phyloP scores from a whole-genome alignment of 2,797 vertebrate species.

The Poecile montanus region DNA sequence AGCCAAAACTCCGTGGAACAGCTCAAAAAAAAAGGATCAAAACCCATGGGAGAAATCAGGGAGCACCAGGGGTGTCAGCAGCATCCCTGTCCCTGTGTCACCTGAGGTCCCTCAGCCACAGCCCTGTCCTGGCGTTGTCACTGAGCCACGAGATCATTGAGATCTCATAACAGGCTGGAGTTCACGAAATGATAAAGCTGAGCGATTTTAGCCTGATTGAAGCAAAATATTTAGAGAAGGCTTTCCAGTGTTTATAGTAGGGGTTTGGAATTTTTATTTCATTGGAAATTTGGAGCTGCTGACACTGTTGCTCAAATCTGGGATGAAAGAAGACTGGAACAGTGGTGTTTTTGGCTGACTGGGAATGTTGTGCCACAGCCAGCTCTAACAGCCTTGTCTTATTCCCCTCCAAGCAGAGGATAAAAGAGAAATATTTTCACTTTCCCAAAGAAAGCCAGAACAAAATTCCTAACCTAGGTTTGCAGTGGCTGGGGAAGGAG shows the following conservation, averaged over 20 bases:
- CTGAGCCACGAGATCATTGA: neutral
- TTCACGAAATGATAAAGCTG: neutral
- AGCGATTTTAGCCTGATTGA: neutral
- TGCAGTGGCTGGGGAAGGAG: neutral
- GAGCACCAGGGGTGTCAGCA: neutral
- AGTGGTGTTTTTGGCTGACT: conserved; percentile 52
- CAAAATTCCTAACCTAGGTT: neutral
- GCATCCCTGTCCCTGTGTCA: rapidly evolving
- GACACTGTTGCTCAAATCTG: conserved; percentile 49
- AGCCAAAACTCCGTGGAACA: neutral
- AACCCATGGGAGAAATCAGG: neutral
- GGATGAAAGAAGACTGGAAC: conserved; percentile 51
- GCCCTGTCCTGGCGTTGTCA: neutral
- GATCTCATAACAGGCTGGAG: neutral
- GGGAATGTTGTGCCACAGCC: conserved; percentile 33
- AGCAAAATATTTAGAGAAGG: conserved; percentile 65
- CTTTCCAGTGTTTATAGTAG: conserved; percentile 57
- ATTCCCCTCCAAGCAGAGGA: conserved; percentile 45
- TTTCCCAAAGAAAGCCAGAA: conserved; percentile 12
- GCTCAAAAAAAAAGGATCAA: neutral
- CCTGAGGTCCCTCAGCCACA: neutral
- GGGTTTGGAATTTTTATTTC: conserved; percentile 60
- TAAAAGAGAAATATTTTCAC: conserved; percentile 37
- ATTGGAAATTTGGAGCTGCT: conserved; percentile 58
- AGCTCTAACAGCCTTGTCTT: conserved; percentile 59